These are phyloP conservation scores for Siderastrea siderea DNA, from an alignment of 92 coral and sea anemone genomes.

Conservation along the genomic window DNA sequence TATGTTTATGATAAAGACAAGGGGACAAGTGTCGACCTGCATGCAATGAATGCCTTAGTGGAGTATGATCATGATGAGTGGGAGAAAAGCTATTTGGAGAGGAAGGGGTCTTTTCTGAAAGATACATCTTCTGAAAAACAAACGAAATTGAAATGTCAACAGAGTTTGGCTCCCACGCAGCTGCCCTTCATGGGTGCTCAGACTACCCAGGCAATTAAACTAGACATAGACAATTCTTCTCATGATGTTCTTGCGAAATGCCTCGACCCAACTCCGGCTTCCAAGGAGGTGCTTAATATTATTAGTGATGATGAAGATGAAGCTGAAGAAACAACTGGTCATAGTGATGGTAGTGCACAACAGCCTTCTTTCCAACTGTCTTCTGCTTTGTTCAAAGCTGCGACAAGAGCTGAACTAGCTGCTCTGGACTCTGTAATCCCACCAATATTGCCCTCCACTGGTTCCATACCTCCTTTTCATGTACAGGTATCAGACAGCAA, in stretches of 20 bases:
- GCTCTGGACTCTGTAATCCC: background rate
- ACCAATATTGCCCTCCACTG: background rate
- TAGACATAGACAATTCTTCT: background rate
- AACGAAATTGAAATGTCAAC: background rate
- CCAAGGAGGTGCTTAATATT: background rate
- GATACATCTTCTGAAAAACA: background rate
- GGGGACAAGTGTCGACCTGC: slow-evolving; percentile 25
- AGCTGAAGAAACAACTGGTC: background rate
- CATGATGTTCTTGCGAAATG: background rate
- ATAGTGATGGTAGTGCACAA: background rate
- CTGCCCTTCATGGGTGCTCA: background rate
- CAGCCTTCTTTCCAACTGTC: background rate
- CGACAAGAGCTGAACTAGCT: background rate
- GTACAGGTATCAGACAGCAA: background rate
- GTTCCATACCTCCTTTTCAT: background rate
- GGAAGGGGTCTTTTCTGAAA: background rate
- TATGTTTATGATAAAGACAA: slow-evolving; percentile 23
- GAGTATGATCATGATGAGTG: background rate
- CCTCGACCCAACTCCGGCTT: background rate
- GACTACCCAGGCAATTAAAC: background rate
- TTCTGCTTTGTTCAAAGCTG: background rate
- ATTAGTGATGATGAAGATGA: background rate
- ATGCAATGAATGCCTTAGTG: background rate
- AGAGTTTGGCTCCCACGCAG: background rate
- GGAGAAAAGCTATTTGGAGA: background rate